Evolutionary conservation across 2,113 vertebrate genomes (phyloP), one percentile per base, ranked within the genome.

Genomic region (Oreochromis spilurus): DNA sequence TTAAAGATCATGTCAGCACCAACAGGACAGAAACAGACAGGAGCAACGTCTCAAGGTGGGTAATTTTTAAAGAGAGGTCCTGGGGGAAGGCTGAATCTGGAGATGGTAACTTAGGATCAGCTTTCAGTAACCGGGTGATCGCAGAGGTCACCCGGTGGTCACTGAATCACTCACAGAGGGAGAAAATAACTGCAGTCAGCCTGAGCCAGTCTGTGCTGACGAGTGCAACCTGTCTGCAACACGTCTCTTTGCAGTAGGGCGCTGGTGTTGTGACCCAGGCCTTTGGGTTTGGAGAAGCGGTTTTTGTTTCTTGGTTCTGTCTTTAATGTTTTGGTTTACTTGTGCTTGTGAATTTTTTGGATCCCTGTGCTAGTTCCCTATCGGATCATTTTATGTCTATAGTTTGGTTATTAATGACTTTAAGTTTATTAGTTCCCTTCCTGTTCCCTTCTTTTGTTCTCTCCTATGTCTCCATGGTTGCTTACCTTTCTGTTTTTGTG

Each of bases 101-200:
- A 34, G 8, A 60, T 60, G 57, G 5, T 60, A 4, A 62, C 24
- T 34, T 6, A 1, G 16, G 57, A 34, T 19, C 9, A 34, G 29
- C 31, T 21, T 67, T 38, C 36, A 40, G n/a, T 9, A 5, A 14
- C 2, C 1, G 2, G 62, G 62, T 13, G 12, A 65, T 13, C 0
- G 11, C 62, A 40, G 19, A 67, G 62, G 36, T 70, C 65, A 14
- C 0, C 36, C 24, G 65, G 36, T 40, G 62, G 65, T 14, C 31
- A n/a, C 31, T n/a, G 36, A 40, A 0, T 70, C 65, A 5, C 65
- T 24, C 62, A 24, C n/a, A 70, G 62, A 70, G 11, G n/a, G 11
- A 67, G 34, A n/a, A 1, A 40, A 40, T 21, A 21, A 21, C n/a
- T 40, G 7, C 36, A 12, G 17, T 62, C 16, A 34, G 2, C 1